phyloP scores from a whole-genome alignment of 2,888 invertebrate species.

The Orthosia gothica region DNA sequence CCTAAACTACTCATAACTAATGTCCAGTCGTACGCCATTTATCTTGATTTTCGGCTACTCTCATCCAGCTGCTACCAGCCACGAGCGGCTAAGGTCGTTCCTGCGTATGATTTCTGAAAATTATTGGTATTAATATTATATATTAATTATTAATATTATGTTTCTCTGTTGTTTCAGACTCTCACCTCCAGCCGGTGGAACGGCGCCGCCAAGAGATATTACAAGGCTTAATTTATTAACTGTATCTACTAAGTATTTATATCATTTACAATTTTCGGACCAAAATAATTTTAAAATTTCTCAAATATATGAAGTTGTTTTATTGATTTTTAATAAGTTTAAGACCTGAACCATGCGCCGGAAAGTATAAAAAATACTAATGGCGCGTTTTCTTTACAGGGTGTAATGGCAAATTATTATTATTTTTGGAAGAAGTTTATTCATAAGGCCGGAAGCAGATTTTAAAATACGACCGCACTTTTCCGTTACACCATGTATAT shows the following conservation, averaged over 20 bases:
- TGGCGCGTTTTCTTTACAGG: too few species aligned
- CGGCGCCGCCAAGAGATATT: slow-evolving; percentile 72
- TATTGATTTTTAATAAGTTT: neutral
- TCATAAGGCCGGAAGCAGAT: too few species aligned
- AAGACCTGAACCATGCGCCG: neutral
- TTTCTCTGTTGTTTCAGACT: slow-evolving; percentile 70
- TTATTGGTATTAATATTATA: neutral
- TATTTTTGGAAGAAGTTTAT: too few species aligned
- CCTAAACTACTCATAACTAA: too few species aligned
- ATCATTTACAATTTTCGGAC: slow-evolving; percentile 1
- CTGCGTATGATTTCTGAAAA: too few species aligned
- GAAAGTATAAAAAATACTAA: neutral
- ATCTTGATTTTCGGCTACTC: too few species aligned
- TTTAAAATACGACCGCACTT: too few species aligned
- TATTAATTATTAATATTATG: neutral
- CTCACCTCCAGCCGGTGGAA: slow-evolving; percentile 68
- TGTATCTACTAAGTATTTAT: slow-evolving; percentile 29
- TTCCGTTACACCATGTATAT: too few species aligned
- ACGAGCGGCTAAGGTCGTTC: too few species aligned
- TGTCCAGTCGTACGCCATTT: too few species aligned
- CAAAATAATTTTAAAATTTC: slow-evolving; percentile 25
- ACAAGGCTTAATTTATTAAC: slow-evolving; percentile 70
- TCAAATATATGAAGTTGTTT: neutral
- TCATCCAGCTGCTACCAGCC: too few species aligned
- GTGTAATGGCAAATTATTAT: too few species aligned